phyloP scores from a whole-genome alignment of 1,140 invertebrate genomes.

The Chironomus tepperi region DNA sequence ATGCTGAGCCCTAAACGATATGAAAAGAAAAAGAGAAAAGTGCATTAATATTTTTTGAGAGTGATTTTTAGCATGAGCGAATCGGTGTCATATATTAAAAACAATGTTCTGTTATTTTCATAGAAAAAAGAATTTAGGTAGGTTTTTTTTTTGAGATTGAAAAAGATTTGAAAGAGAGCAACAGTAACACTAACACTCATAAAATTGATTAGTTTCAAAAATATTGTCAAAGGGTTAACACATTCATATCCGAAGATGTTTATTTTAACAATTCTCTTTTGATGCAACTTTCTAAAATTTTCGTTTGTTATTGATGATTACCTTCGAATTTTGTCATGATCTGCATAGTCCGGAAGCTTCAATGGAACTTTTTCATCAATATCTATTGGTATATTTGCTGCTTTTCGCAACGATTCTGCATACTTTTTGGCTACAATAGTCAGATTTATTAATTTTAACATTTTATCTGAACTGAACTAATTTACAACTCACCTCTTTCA shows the following conservation, averaged over 20 bases:
- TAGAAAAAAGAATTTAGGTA: not conserved
- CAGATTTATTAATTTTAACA: not conserved
- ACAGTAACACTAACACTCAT: not conserved
- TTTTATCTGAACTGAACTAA: not conserved
- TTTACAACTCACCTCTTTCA: not conserved
- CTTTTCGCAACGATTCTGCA: not conserved
- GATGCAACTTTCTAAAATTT: not conserved
- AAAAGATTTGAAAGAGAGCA: not conserved
- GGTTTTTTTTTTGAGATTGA: not conserved
- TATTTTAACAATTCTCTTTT: not conserved
- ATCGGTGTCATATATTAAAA: not conserved
- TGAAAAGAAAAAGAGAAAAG: slow-evolving; percentile 27
- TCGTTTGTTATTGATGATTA: not conserved
- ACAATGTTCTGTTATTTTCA: not conserved
- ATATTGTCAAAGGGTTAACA: not conserved
- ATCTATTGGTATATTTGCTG: not conserved
- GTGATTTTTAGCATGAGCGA: not conserved
- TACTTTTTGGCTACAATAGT: not conserved
- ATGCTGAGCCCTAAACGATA: slow-evolving; percentile 48
- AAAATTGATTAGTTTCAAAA: not conserved
- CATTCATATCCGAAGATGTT: not conserved
- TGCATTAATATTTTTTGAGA: not conserved
- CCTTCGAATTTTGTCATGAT: slow-evolving; percentile 2
- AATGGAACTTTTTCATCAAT: not conserved
- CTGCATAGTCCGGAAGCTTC: not conserved